Conservation (phyloP, 2,888 invertebrate species). For the Chymomyza fuscimana region DNA sequence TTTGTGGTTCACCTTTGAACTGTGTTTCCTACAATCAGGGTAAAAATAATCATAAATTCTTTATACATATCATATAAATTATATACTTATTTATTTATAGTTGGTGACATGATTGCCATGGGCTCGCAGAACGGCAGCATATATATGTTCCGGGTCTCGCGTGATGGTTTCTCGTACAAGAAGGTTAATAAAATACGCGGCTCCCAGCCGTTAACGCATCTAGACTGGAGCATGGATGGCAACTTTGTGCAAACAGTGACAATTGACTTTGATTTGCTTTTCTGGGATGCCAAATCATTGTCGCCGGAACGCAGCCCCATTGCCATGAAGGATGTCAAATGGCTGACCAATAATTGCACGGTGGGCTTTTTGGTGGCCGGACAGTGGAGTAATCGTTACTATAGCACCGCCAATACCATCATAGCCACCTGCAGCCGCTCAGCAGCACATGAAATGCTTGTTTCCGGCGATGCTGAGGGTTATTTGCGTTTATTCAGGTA, state of each 20-base stretch:
- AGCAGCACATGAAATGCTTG: constrained; percentile 89
- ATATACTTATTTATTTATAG: constrained; percentile 81
- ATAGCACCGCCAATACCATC: constrained; percentile 90
- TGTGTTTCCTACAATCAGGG: constrained; percentile 93
- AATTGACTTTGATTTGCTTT: constrained; percentile 92
- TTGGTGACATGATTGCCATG: constrained; percentile 92
- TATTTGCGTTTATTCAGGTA: constrained; percentile 91
- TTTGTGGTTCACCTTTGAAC: constrained; percentile 92
- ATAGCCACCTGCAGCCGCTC: constrained; percentile 90
- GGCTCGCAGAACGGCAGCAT: constrained; percentile 93
- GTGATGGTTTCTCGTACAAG: constrained; percentile 94
- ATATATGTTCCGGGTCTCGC: constrained; percentile 90
- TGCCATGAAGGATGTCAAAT: constrained; percentile 94
- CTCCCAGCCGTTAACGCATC: constrained; percentile 89
- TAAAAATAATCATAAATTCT: constrained; percentile 75
- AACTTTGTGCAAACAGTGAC: constrained; percentile 93
- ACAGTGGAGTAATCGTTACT: constrained; percentile 94
- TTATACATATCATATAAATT: background rate
- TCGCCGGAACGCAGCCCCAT: constrained; percentile 93
- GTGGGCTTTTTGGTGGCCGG: constrained; percentile 93
- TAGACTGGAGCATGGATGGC: constrained; percentile 96
- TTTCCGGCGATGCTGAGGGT: constrained; percentile 94
- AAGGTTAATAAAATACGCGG: constrained; percentile 93
- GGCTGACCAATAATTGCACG: constrained; percentile 92
- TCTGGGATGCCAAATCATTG: constrained; percentile 94